Conservation (phyloP, 2,888 invertebrate species). For the Halictus quadricinctus region DNA sequence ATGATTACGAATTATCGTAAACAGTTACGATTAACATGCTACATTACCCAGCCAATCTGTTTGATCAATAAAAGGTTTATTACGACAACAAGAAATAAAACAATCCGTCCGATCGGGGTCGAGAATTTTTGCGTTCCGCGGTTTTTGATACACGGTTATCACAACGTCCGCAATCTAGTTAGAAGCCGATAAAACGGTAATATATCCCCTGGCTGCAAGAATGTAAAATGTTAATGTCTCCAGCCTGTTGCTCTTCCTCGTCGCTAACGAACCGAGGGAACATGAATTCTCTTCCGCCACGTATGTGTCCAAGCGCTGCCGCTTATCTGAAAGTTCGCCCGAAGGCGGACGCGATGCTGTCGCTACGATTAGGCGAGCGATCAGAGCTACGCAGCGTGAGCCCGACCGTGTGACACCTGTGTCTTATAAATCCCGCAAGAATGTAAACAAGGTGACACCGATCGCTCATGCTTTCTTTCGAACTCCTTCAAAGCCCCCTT, state of each 20-base stretch:
- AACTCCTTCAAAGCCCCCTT: neutral
- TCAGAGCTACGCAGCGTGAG: conserved; percentile 21
- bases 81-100: neutral
- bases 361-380: conserved; percentile 59
- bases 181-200: neutral
- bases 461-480: neutral
- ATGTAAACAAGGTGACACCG: conserved; percentile 30
- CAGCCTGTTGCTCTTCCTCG: neutral
- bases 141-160: neutral
- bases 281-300: conserved; percentile 8
- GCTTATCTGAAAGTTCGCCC: conserved; percentile 30
- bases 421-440: conserved; percentile 24
- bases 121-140: neutral
- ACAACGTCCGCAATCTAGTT: neutral
- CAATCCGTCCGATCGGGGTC: neutral
- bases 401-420: conserved; percentile 26
- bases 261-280: neutral
- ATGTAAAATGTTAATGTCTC: conserved; percentile 1
- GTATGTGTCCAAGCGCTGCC: neutral
- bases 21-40: neutral
- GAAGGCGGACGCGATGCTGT: conserved; percentile 42
- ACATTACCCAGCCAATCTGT: neutral
- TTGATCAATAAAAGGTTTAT: neutral
- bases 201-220: neutral
- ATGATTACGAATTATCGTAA: neutral